These are phyloP conservation scores for Drosophila grimshawi DNA, from an alignment of 1,140 invertebrate genomes.

Conservation along the genomic window DNA sequence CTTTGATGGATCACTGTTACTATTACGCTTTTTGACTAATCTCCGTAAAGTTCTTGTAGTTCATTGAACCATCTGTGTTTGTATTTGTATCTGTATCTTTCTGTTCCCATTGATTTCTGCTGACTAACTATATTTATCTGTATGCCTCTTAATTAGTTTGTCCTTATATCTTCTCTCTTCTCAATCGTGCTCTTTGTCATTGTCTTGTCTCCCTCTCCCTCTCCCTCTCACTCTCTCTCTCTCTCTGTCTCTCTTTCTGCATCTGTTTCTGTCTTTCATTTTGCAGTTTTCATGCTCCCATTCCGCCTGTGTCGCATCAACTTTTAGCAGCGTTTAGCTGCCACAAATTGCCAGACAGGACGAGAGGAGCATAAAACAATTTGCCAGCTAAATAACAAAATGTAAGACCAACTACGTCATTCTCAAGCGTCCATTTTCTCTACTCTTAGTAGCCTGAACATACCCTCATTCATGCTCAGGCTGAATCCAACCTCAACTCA, in stretches of 20 bases:
- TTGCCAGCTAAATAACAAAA: slow-evolving; percentile 74
- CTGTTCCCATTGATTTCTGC: background rate
- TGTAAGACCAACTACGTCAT: slow-evolving; percentile 61
- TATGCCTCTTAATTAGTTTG: background rate
- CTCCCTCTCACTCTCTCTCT: background rate
- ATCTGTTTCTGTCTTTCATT: background rate
- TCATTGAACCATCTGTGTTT: too few species aligned
- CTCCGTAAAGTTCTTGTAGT: too few species aligned
- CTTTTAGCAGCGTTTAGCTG: slow-evolving; percentile 11
- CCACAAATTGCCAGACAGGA: slow-evolving; percentile 71
- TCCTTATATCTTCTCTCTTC: background rate
- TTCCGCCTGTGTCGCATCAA: slow-evolving; percentile 3
- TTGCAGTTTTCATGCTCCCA: background rate
- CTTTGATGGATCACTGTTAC: too few species aligned
- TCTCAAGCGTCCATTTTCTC: background rate
- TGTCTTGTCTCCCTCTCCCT: background rate
- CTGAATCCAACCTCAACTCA: slow-evolving; percentile 42
- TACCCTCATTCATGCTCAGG: slow-evolving; percentile 13
- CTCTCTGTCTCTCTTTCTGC: background rate
- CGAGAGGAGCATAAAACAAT: slow-evolving; percentile 69
- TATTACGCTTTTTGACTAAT: too few species aligned
- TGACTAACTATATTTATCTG: background rate
- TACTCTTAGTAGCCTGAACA: background rate
- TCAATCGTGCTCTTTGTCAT: background rate
- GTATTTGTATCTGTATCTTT: too few species aligned